Evolutionary conservation across 2,888 invertebrate genomes (phyloP).

Genomic region (Rhaphigaster nebulosa): DNA sequence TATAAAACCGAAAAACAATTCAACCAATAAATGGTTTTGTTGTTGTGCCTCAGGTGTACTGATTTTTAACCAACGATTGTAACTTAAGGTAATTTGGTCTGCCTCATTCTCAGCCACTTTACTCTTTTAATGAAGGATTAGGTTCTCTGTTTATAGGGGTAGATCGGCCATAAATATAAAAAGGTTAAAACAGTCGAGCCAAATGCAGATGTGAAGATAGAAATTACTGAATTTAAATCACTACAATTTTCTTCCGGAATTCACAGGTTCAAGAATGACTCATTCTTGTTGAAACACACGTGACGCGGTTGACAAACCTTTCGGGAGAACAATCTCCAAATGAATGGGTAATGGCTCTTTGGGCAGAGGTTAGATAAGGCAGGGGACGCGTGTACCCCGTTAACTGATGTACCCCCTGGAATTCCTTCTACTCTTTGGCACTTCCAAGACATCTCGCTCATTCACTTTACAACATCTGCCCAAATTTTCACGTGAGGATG

Average conservation of each 20-base stretch:
- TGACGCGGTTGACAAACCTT: background rate
- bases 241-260: background rate
- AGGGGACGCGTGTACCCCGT: background rate
- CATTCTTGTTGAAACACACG: background rate
- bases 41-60: no score
- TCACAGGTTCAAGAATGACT: background rate
- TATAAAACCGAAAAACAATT: no score
- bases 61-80: no score
- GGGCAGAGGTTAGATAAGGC: background rate
- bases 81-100: no score
- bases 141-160: background rate
- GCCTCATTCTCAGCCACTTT: no score
- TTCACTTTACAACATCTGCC: background rate
- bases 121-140: no score
- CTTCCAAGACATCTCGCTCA: background rate
- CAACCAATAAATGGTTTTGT: no score
- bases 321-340: background rate
- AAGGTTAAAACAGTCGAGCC: background rate
- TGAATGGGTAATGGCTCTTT: background rate
- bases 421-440: background rate
- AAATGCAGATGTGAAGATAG: background rate
- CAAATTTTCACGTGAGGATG: background rate
- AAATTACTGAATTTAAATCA: background rate
- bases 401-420: slow-evolving; percentile 18
- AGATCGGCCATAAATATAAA: background rate